Evolutionary conservation across 2,113 vertebrate species (phyloP).

Genomic region (Colinus virginianus): DNA sequence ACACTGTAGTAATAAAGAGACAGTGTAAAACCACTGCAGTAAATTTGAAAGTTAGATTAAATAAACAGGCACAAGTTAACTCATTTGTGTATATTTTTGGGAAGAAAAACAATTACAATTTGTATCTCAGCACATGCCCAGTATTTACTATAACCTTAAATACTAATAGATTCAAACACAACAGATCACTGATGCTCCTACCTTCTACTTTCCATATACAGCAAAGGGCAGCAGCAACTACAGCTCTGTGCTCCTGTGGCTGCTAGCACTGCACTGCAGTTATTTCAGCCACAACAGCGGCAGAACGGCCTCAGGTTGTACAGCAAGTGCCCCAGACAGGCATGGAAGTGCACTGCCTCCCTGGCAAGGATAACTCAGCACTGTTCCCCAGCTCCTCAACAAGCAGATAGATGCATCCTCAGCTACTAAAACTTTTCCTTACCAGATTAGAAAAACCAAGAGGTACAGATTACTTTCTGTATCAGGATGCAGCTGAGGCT

Average conservation of each 20-base stretch:
- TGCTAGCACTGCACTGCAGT: neutral
- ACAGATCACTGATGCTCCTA: neutral
- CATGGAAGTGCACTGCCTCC: rapidly evolving
- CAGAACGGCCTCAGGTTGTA: rapidly evolving
- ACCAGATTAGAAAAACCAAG: rapidly evolving
- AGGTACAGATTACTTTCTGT: rapidly evolving
- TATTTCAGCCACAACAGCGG: neutral
- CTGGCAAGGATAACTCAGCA: rapidly evolving
- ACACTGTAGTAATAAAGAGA: neutral
- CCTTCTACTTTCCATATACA: neutral
- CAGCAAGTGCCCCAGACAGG: rapidly evolving
- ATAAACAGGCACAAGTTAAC: neutral
- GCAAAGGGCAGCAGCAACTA: neutral
- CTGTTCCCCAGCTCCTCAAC: neutral
- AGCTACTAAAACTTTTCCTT: rapidly evolving
- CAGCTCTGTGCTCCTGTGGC: neutral
- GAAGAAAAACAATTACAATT: neutral
- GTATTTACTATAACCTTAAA: neutral
- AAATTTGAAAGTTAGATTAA: neutral
- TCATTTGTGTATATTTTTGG: neutral
- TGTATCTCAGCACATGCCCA: neutral
- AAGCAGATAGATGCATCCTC: rapidly evolving
- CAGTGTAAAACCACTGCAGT: neutral
- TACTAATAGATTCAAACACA: neutral
- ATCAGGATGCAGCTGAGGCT: rapidly evolving